Base-by-base conservation (phyloP, 2,113 vertebrate genomes). In the Ranitomeya imitator region DNA sequence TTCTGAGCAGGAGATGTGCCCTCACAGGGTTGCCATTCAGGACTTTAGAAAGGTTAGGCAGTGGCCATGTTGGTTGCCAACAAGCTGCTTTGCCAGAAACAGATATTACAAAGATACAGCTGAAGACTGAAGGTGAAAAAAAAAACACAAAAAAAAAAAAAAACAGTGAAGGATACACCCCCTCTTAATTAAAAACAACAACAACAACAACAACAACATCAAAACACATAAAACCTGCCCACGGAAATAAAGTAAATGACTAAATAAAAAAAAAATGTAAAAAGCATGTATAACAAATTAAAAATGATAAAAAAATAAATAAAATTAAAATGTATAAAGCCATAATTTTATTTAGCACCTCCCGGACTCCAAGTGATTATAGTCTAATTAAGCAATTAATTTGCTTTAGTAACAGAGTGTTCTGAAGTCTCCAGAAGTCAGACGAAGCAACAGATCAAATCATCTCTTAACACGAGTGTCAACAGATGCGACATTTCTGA, bases 401-500 rank as follows among this genome's bases (percentile, higher is more conserved):
- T 79, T 57, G 77, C 77, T 79, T 79, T 79, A 55, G 77, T 57
- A n/a, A 76, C 54, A 51, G 77, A 79, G 54, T 8, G 54, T 57
- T 54, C 14, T n/a, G 13, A 79, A 55, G 51, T 55, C 76, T 79
- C 4, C 54, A 57, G 51, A 57, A 55, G 54, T 79, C 45, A 79
- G 18, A 79, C 13, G 45, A 79, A 19, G 15, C 54, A 1, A 79
- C 77, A 23, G 21, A 57, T 76, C 77, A 79, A 26, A 79, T 52
- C 51, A 78, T 78, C 77, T 23, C 77, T 76, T 76, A 54, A 57
- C 77, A 79, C 6, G n/a, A 79, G 77, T 79, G 77, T 79, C 52
- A 79, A 79, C 77, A 79, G 77, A 79, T 79, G 77, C 54, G 3
- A 11, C 2, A 12, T 52, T 11, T 19, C 73, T 18, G 8, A 3